Evolutionary conservation across 2,797 vertebrate species (phyloP).

Genomic region (Semaprochilodus insignis): DNA sequence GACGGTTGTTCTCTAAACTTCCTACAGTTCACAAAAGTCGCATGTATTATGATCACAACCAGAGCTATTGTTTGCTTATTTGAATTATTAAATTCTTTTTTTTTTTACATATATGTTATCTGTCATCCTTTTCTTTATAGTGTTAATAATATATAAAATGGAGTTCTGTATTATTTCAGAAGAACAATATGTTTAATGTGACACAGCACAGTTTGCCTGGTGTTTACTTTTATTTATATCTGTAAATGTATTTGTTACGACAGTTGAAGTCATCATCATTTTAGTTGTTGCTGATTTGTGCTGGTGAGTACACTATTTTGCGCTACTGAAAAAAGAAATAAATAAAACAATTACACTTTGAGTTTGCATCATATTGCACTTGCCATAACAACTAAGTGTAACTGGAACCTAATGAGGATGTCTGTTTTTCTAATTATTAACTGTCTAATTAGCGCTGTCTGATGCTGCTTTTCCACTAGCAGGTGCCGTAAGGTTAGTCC

Average conservation of each 20-base stretch:
- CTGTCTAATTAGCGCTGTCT: neutral
- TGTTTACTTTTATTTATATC: slow-evolving; percentile 8
- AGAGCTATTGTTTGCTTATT: slow-evolving; percentile 52
- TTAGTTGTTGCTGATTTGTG: slow-evolving; percentile 33
- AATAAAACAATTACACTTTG: neutral
- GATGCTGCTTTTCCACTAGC: slow-evolving; percentile 10
- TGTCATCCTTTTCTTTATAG: slow-evolving; percentile 28
- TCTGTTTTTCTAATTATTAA: neutral
- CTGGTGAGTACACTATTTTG: slow-evolving; percentile 50
- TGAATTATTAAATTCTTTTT: slow-evolving; percentile 57
- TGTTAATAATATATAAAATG: neutral
- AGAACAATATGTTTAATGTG: slow-evolving; percentile 3
- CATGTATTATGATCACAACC: slow-evolving; percentile 42
- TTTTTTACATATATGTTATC: slow-evolving; percentile 37
- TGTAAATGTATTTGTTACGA: slow-evolving; percentile 33
- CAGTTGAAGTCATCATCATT: slow-evolving; percentile 36
- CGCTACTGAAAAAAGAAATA: slow-evolving; percentile 13
- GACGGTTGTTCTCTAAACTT: slow-evolving; percentile 47
- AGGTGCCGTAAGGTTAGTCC: neutral
- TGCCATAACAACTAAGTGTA: neutral
- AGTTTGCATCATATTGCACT: neutral
- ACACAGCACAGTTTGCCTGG: neutral
- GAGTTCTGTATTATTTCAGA: neutral
- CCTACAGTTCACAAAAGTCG: slow-evolving; percentile 20
- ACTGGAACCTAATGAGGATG: slow-evolving; percentile 6